Evolutionary conservation across 2,113 vertebrate genomes (phyloP), one percentile per base, ranked within the genome.

Genomic region (Alligator sinensis): DNA sequence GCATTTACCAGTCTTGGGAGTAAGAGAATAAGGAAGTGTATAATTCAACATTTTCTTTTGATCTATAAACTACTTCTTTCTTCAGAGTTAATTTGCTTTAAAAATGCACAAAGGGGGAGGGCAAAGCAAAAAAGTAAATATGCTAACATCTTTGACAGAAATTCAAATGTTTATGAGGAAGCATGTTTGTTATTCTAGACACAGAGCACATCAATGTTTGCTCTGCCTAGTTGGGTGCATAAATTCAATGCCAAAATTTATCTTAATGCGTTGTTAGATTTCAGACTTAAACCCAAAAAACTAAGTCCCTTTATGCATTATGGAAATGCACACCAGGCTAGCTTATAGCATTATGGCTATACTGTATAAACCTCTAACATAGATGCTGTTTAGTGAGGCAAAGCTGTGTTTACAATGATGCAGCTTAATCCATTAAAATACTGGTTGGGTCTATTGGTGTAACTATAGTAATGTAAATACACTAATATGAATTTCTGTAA

Each of bases 1-100:
- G 38, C 92, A 92, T 93, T 97, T 96, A 92, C 88, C 77, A 96
- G 78, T 94, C 89, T 96, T 94, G 64, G 79, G 88, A 96, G 88
- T 88, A 90, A 95, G 59, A 96, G 74, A 82, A 95, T 92, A 97
- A 94, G 78, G 94, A 96, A 97, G 92, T 96, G 84, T 91, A 91
- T 96, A 91, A 97, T 94, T 95, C 80, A 95, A 72, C 92, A 61
- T 96, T 97, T 96, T 91, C 84, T 95, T 96, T 88, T 92, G 95
- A 97, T 97, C 94, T 87, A 76, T 95, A 96, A 96, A 86, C 86
- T 86, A 77, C 63, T 95, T 97, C 96, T 96, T 92, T 86, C 83
- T 95, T 96, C 96, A 81, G 88, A 96, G 77, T 95, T 95, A 94
- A 95, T 95, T 97, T 96, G 66, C 81, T 87, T 97, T 92, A 97